Conservation (phyloP, 2,113 vertebrate species). For the Cyphomyrus plagiostoma region DNA sequence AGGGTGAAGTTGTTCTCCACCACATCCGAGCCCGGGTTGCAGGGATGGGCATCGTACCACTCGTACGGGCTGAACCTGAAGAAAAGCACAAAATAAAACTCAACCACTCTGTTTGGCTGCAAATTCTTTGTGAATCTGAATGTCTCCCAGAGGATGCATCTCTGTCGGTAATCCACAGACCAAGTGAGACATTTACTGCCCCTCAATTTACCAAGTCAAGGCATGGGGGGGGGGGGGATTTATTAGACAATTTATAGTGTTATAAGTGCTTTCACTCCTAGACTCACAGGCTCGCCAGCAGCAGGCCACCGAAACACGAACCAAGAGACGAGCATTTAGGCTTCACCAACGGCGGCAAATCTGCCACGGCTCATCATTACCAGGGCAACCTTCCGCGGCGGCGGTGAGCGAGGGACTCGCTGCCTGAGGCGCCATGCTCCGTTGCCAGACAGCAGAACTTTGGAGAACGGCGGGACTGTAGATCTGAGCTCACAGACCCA, state of each 20-base stretch:
- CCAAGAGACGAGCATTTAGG: not conserved
- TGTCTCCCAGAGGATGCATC: not conserved
- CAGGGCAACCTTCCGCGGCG: not conserved
- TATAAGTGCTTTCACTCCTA: not conserved
- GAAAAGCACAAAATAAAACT: not conserved
- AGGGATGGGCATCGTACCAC: constrained; percentile 95
- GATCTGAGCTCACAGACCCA: not conserved
- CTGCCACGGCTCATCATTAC: not conserved
- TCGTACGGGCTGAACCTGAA: constrained; percentile 93
- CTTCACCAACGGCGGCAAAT: not conserved
- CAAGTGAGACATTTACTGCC: not conserved
- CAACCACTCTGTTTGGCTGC: not conserved
- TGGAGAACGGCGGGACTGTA: not conserved
- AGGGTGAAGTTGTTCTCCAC: constrained; percentile 98
- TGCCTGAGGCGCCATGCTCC: not conserved
- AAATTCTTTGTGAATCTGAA: not conserved
- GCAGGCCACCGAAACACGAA: not conserved
- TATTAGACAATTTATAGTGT: not conserved
- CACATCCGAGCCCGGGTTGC: constrained; percentile 88
- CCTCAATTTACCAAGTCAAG: not conserved
- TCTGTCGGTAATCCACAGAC: not conserved
- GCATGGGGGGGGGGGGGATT: not conserved
- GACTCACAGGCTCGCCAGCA: not conserved
- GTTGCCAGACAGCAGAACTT: not conserved
- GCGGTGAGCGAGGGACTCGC: not conserved